These are phyloP conservation scores for Heliconius ismenius DNA, from an alignment of 2,888 invertebrate genomes.

Conservation along the genomic window DNA sequence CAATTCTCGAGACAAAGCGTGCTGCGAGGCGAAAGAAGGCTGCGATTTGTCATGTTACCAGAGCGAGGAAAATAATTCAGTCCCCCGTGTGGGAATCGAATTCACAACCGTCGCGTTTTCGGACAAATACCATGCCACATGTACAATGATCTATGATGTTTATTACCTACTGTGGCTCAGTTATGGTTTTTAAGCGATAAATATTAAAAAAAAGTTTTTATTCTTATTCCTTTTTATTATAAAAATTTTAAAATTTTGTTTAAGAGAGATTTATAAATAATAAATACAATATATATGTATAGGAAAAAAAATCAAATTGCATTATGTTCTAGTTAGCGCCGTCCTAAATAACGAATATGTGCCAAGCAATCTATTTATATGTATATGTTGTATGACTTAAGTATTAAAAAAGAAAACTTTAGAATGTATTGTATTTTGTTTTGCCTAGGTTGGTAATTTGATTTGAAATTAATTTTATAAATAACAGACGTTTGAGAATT, in stretches of 20 bases:
- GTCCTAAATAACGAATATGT: conserved; percentile 71
- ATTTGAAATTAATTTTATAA: conserved; percentile 51
- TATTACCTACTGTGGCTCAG: not conserved
- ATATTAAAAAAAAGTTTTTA: not conserved
- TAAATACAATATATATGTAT: conserved; percentile 10
- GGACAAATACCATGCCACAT: not conserved
- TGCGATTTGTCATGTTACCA: not conserved
- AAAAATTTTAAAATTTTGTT: not conserved
- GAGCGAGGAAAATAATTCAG: not conserved
- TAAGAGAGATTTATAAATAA: no score
- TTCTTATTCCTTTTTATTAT: not conserved
- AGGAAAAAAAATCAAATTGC: conserved; percentile 39
- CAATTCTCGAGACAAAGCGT: not conserved
- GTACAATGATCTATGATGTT: not conserved
- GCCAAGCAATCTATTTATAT: conserved; percentile 59
- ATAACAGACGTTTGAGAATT: conserved; percentile 49
- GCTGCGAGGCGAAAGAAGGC: not conserved
- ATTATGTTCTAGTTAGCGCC: conserved; percentile 63
- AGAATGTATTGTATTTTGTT: conserved; percentile 47
- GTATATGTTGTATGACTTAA: conserved; percentile 20
- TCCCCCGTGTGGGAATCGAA: not conserved
- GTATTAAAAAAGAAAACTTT: not conserved
- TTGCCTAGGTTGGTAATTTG: conserved; percentile 60
- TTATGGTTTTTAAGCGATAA: not conserved
- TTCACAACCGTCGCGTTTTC: no score